A percentile compares a stretch with the other conserved stretches of the same genome.
phyloP scores from a whole-genome alignment of 1,140 invertebrate species.

The Drosophila tropicalis region DNA sequence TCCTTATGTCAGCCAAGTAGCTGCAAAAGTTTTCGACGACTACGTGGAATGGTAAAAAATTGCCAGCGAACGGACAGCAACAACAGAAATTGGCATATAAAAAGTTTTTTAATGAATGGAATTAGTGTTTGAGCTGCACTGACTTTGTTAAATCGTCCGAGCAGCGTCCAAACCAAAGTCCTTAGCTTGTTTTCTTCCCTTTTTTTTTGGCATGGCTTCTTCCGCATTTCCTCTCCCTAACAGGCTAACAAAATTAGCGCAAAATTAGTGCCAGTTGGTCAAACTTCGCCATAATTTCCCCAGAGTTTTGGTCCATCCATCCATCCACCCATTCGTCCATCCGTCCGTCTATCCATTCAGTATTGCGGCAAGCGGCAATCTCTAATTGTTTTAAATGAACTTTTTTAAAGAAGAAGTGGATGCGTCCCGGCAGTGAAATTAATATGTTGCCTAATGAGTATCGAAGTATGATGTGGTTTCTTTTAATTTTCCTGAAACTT shows the following conservation, averaged over 20 bases:
- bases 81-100: slow-evolving; percentile 74
- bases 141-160: slow-evolving; percentile 77
- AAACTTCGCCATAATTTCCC: slow-evolving; percentile 57
- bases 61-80: slow-evolving; percentile 34
- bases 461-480: slow-evolving; percentile 3
- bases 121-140: slow-evolving; percentile 76
- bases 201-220: background rate
- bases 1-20: slow-evolving; percentile 59
- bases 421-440: slow-evolving; percentile 53
- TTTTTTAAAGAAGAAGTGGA: slow-evolving; percentile 44
- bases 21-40: slow-evolving; percentile 55
- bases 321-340: slow-evolving; percentile 30
- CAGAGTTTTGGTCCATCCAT: slow-evolving; percentile 42
- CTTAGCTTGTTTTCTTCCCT: slow-evolving; percentile 10
- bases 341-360: slow-evolving; percentile 65
- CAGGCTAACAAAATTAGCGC: slow-evolving; percentile 77
- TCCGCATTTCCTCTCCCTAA: slow-evolving; percentile 22
- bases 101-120: slow-evolving; percentile 81
- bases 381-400: slow-evolving; percentile 76
- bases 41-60: slow-evolving; percentile 50
- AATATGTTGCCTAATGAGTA: slow-evolving; percentile 30
- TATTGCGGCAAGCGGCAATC: slow-evolving; percentile 42
- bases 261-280: slow-evolving; percentile 78
- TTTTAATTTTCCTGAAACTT: background rate
- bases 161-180: slow-evolving; percentile 43